Base-by-base conservation (phyloP, 2,888 invertebrate genomes). In the Lamellibrachia satsuma region DNA sequence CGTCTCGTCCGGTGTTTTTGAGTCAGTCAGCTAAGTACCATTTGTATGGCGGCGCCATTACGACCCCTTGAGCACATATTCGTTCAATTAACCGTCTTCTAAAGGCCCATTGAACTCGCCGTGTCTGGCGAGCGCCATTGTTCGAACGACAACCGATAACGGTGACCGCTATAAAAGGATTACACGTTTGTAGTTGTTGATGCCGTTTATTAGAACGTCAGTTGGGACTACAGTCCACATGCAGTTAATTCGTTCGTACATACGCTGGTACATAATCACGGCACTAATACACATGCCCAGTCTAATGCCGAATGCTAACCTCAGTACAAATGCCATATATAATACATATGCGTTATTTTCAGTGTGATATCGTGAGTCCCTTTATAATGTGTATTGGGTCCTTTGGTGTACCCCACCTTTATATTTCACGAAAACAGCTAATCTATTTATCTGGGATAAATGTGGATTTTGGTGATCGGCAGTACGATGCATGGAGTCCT, bases 151-250 rank as follows among this genome's bases (percentile, higher is more conserved):
- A 75, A 75, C 22, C 22, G 75, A 75, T 75, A 75, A 75, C 22
- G 22, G 75, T 75, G 75, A 75, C 75, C 75, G 75, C 75, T 75
- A n/a, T 75, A 75, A 75, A 75, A 75, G 75, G 75, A 75, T 75
- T 75, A 75, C 75, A 75, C 75, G 75, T 75, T 75, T 75, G 75
- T 75, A 75, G 75, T 75, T 75, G 75, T 75, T 75, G 22, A 75
- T 75, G 75, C 22, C 75, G 75, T 75, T 75, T 75, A 75, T 75
- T 75, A n/a, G 75, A 75, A 75, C 75, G 75, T 75, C 75, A 22
- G 6, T 75, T 75, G 75, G 75, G 75, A 75, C 75, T 22, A 75
- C 22, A n/a, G 75, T 75, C 22, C 22, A 39, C 39, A 39, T 39
- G 39, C 39, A 39, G 39, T 39, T 39, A 39, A 6, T 6, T 15